Evolutionary conservation across 2,888 invertebrate species (phyloP), one percentile per base, ranked within the genome.

Genomic region (Pachydiplax longipennis): DNA sequence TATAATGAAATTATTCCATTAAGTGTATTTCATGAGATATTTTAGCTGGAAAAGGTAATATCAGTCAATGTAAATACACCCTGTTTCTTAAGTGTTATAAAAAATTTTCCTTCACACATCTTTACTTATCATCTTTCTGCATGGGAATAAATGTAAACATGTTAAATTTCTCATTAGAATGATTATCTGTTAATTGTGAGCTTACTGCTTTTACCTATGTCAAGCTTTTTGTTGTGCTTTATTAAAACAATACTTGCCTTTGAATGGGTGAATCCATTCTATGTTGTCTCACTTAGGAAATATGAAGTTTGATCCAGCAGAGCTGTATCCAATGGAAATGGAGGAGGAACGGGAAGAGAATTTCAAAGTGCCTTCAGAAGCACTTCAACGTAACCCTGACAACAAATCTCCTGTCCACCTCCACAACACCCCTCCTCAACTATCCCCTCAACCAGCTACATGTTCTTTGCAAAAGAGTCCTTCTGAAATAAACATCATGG

Each of bases 231-330:
- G 13, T 37, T 25, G n/a, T 81, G 81, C 81, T 81, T 81, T 81
- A 81, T 81, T 81, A 12, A 40, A 18, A 44, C n/a, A 2, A 6
- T 48, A 48, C 44, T 25, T 81, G 81, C n/a, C 25, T 44, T 53
- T 83, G 53, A 31, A n/a, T 44, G 82, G 48, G 82, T 83, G 82
- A 53, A 31, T 83, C 82, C 82, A 83, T 83, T 35, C 48, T 25
- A 53, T 53, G 82, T 83, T 83, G 82, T 83, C 40, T 83, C 53
- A 31, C 82, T 31, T 25, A 83, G 82, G 82, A 35, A 53, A 53
- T 53, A 31, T 53, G 82, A 83, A 83, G 82, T 83, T 83, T 53
- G 82, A 83, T 83, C 82, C 82, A 31, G 82, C 82, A 18, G 53
- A 83, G 82, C 82, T 31, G 82, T 12, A 25, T 3, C 13, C 44